Evolutionary conservation across 2,797 vertebrate genomes (phyloP).

Genomic region (Anabas testudineus): DNA sequence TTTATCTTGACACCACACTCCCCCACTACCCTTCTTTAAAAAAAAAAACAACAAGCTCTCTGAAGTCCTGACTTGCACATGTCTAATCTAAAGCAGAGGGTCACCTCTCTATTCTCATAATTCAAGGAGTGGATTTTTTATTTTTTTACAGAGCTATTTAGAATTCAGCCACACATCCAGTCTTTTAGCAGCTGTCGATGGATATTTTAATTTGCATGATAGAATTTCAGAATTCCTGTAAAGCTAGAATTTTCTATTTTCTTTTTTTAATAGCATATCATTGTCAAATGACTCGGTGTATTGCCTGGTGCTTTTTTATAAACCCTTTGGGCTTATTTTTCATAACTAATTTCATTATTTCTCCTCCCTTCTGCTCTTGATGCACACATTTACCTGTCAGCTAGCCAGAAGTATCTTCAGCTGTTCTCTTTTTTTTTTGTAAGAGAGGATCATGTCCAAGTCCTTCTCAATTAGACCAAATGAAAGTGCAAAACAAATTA

Average conservation of each 20-base stretch:
- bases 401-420: constrained; percentile 30
- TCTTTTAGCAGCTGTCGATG: constrained; percentile 16
- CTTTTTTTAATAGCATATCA: constrained; percentile 62
- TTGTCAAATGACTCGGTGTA: constrained; percentile 63
- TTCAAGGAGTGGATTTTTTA: constrained; percentile 18
- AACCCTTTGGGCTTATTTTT: constrained; percentile 51
- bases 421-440: neutral
- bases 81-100: constrained; percentile 32
- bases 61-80: constrained; percentile 18
- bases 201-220: constrained; percentile 64
- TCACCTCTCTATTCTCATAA: constrained; percentile 35
- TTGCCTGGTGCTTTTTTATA: constrained; percentile 40
- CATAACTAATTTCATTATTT: constrained; percentile 60
- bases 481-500: constrained; percentile 68
- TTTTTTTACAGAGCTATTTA: constrained; percentile 25
- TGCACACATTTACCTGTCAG: constrained; percentile 47
- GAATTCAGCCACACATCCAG: constrained; percentile 44
- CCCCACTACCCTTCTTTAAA: neutral
- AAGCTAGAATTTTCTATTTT: constrained; percentile 58
- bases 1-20: constrained; percentile 1
- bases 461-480: constrained; percentile 53
- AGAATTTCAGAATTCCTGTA: constrained; percentile 60
- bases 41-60: neutral
- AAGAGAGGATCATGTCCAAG: constrained; percentile 36
- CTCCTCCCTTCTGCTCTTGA: constrained; percentile 46